Evolutionary conservation across 1,140 invertebrate genomes (phyloP).

Genomic region (Penaeus vannamei): DNA sequence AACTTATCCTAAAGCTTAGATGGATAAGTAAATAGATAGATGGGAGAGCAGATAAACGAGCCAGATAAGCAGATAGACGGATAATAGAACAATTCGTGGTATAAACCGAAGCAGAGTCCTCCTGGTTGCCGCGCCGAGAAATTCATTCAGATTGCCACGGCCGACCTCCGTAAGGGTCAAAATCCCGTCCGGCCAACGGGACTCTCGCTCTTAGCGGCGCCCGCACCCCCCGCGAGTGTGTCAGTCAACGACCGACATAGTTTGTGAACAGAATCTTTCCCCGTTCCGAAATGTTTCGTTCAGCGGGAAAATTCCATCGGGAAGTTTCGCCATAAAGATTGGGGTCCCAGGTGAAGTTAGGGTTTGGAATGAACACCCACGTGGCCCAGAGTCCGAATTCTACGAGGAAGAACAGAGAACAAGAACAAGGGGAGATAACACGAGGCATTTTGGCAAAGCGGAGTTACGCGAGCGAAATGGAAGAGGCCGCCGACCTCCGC

Average conservation of each 20-base stretch:
- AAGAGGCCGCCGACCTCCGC: slow-evolving; percentile 19
- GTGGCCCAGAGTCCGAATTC: not conserved
- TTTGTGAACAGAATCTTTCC: slow-evolving; percentile 28
- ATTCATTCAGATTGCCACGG: too few species aligned
- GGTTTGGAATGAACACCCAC: too few species aligned
- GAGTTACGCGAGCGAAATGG: not conserved
- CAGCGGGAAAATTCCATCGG: not conserved
- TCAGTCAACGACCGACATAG: slow-evolving; percentile 54
- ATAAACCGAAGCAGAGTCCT: too few species aligned
- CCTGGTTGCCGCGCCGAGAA: too few species aligned
- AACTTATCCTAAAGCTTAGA: too few species aligned
- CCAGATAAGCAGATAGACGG: too few species aligned
- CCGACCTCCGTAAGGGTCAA: not conserved
- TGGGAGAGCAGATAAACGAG: too few species aligned
- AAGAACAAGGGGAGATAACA: not conserved
- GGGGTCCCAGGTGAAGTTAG: too few species aligned
- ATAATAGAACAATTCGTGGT: too few species aligned
- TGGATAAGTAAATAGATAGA: too few species aligned
- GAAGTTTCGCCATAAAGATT: too few species aligned
- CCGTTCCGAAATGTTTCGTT: slow-evolving; percentile 25
- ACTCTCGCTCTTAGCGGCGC: not conserved
- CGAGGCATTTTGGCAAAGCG: not conserved
- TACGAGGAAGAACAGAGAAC: not conserved
- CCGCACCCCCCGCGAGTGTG: slow-evolving; percentile 34
- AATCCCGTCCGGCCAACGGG: not conserved